phyloP scores from a whole-genome alignment of 2,888 invertebrate genomes.

The Acrobasis repandana region DNA sequence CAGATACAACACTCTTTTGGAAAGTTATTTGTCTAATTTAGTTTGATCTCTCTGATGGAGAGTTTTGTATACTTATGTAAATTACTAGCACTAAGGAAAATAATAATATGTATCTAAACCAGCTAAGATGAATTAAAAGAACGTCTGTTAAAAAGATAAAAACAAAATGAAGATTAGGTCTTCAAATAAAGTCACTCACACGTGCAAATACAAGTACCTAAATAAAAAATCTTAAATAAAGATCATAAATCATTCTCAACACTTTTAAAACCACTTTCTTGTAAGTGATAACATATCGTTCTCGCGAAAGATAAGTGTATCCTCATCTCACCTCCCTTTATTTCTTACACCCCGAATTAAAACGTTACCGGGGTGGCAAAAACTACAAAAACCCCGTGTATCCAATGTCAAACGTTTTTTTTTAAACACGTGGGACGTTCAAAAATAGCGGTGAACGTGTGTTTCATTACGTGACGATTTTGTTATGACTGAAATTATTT shows the following conservation, averaged over 20 bases:
- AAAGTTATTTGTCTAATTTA: too few relatives aligned
- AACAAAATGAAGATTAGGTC: too few relatives aligned
- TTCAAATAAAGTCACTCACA: too few relatives aligned
- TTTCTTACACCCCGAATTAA: slow-evolving; percentile 62
- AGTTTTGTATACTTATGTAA: too few relatives aligned
- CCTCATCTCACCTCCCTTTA: slow-evolving; percentile 38
- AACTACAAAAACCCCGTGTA: slow-evolving; percentile 36
- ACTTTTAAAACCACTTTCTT: slow-evolving; percentile 52
- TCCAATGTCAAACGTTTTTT: slow-evolving; percentile 47
- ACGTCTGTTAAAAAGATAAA: too few relatives aligned
- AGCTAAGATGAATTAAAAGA: too few relatives aligned
- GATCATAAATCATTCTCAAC: slow-evolving; percentile 24
- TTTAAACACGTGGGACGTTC: slow-evolving; percentile 40
- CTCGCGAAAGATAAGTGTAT: slow-evolving; percentile 76
- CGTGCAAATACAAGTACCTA: too few relatives aligned
- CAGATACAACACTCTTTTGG: too few relatives aligned
- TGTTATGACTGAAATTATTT: slow-evolving; percentile 78
- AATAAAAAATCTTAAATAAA: neutral
- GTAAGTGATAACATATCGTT: slow-evolving; percentile 71
- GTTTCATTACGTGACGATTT: slow-evolving; percentile 79
- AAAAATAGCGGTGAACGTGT: slow-evolving; percentile 70
- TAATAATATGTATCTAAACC: too few relatives aligned
- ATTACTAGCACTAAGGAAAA: too few relatives aligned
- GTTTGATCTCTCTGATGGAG: too few relatives aligned
- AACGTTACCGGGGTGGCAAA: slow-evolving; percentile 53